A percentile compares a stretch with the other conserved stretches of the same genome.
These are phyloP conservation scores for Hemichromis elongatus DNA, from an alignment of 2,113 vertebrate genomes.

Conservation along the genomic window DNA sequence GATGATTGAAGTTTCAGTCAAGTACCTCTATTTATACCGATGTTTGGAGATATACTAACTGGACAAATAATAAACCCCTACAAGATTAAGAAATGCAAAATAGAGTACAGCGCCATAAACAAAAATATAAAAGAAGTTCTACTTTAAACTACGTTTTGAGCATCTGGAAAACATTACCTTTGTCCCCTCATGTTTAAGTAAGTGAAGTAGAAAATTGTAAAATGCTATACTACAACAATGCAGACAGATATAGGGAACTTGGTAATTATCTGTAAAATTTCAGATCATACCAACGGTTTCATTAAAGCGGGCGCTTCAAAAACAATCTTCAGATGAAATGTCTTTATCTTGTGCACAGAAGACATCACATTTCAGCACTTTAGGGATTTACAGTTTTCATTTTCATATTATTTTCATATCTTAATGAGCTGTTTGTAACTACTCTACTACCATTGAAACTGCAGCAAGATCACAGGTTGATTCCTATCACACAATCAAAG, in stretches of 20 bases:
- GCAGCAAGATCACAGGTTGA: neutral
- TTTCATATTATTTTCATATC: neutral
- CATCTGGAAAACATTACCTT: neutral
- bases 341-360: neutral
- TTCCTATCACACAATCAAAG: neutral
- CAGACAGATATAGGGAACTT: neutral
- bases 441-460: neutral
- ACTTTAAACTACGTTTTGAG: neutral
- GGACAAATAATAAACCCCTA: neutral
- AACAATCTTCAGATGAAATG: neutral
- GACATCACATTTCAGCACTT: neutral
- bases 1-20: neutral
- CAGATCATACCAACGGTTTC: neutral
- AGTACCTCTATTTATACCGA: fast-evolving
- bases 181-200: neutral
- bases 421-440: neutral
- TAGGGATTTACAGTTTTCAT: neutral
- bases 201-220: neutral
- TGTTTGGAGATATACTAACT: fast-evolving
- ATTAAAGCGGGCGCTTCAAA: neutral
- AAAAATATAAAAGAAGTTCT: neutral
- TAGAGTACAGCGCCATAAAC: neutral
- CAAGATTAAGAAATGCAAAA: neutral
- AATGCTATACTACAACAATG: neutral
- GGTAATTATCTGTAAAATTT: neutral